Evolutionary conservation across 1,140 invertebrate species (phyloP).

Genomic region (Sogatella furcifera): DNA sequence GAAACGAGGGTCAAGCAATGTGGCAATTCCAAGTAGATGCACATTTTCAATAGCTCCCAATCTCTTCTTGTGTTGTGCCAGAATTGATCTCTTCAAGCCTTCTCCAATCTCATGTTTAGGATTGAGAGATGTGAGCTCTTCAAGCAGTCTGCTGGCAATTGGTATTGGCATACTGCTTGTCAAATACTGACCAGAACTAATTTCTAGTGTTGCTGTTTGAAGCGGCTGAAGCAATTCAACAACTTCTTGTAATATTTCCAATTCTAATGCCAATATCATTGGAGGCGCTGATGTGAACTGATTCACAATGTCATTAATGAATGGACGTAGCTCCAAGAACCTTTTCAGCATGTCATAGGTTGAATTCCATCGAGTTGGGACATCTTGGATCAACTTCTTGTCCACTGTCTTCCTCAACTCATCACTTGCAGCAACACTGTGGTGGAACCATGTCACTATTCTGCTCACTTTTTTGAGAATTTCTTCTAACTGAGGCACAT

Average conservation of each 20-base stretch:
- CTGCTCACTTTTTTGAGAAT: conserved; percentile 15
- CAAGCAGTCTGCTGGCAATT: conserved; percentile 4
- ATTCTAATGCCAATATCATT: conserved; percentile 11
- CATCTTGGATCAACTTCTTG: conserved; percentile 25
- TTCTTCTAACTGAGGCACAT: background rate
- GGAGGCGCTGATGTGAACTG: conserved; percentile 3
- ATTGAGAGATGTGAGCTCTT: background rate
- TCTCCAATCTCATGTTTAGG: conserved; percentile 1
- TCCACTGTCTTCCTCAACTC: conserved; percentile 13
- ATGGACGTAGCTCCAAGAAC: conserved; percentile 20
- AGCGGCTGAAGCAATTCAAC: conserved; percentile 7
- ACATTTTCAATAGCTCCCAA: conserved; percentile 20
- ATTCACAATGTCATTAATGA: conserved; percentile 11
- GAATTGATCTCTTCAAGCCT: conserved; percentile 2
- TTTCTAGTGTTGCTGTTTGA: conserved; percentile 4
- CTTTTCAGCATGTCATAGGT: conserved; percentile 28
- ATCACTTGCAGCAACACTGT: conserved; percentile 18
- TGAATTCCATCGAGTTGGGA: conserved; percentile 30
- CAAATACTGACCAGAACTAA: conserved; percentile 8
- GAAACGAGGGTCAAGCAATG: conserved; percentile 31
- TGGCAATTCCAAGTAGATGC: conserved; percentile 24
- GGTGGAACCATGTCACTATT: conserved; percentile 17
- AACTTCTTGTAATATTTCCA: conserved; percentile 8
- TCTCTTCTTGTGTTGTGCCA: background rate
- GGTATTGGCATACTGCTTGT: conserved; percentile 8